phyloP scores from a whole-genome alignment of 2,113 vertebrate species.

The Opisthocomus hoazin region DNA sequence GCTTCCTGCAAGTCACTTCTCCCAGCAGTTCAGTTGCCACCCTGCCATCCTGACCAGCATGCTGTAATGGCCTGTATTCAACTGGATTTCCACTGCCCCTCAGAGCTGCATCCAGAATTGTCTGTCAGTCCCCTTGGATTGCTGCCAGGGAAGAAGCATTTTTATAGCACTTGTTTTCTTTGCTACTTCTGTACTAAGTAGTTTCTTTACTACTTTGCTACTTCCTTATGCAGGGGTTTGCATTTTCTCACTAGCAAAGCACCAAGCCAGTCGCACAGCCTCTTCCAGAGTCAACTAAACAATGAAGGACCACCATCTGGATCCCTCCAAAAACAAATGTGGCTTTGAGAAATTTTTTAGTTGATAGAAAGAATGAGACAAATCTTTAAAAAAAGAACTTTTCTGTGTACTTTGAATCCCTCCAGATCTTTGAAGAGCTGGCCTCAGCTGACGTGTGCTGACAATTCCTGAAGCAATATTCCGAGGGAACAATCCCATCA shows the following conservation, averaged over 20 bases:
- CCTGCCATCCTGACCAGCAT: not conserved
- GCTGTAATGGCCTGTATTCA: not conserved
- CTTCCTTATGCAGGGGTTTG: not conserved
- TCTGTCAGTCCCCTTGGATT: not conserved
- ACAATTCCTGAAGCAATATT: not conserved
- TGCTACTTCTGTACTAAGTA: not conserved
- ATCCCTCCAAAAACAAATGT: not conserved
- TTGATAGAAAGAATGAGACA: not conserved
- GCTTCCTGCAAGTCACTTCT: not conserved
- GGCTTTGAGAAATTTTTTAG: not conserved
- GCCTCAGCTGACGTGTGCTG: not conserved
- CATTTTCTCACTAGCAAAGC: not conserved
- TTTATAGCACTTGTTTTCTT: constrained; percentile 6
- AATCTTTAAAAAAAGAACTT: not conserved
- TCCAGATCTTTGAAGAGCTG: not conserved
- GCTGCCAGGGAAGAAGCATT: not conserved
- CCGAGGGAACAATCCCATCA: not conserved
- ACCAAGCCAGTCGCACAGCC: not conserved
- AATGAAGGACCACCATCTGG: not conserved
- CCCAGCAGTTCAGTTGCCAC: not conserved
- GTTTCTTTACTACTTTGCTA: not conserved
- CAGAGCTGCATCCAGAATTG: not conserved
- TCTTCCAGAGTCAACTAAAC: not conserved
- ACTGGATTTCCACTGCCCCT: not conserved
- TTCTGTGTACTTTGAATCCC: not conserved